Base-by-base conservation (phyloP, 2,113 vertebrate species). In the Egretta garzetta region DNA sequence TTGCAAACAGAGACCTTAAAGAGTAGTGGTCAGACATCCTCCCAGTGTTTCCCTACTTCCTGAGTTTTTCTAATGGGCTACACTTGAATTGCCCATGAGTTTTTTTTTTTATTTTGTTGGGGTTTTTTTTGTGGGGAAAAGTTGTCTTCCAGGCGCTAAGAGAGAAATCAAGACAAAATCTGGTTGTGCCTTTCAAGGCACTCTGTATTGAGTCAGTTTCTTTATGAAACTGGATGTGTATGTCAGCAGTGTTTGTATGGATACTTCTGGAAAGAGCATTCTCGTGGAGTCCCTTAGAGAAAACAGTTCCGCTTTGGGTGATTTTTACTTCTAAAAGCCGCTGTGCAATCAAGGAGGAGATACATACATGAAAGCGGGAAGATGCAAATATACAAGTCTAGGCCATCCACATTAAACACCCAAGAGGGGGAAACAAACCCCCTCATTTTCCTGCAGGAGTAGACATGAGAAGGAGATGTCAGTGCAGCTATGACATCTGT, bases 401-500 rank as follows among this genome's bases (percentile, higher is more conserved):
- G 91, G 95, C 94, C 88, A 68, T 97, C 79, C 87, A 68, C 93
- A 68, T 97, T 91, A 75, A 94, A 66, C 79, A 59, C 72, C 86
- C 74, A 86, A 82, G 88, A 86, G 80, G 93, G 95, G 84, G 91
- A 94, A 91, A 94, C 75, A 86, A 88, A 56, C 94, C 92, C 93
- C 91, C 93, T 96, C 90, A 58, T 67, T 96, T 93, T 97, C 91
- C 86, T 96, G 87, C 82, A 89, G 87, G 93, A 93, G 82, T 43
- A 86, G 88, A 90, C 91, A 80, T 32, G 70, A 97, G 96, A 56
- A 94, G 94, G 88, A 63, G 55, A 93, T 92, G 37, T 91, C 85
- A 91, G 85, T 95, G 96, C 92, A 71, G 96, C 74, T 86, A 94
- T 98, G 96, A 97, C 88, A 97, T 97, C 94, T 98, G 93, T 95